Percentiles rank a stretch among this genome's conserved stretches.
Evolutionary conservation across 53 echinoderm and acorn worm species (phyloP).

Genomic region (Echinarachnius parma): DNA sequence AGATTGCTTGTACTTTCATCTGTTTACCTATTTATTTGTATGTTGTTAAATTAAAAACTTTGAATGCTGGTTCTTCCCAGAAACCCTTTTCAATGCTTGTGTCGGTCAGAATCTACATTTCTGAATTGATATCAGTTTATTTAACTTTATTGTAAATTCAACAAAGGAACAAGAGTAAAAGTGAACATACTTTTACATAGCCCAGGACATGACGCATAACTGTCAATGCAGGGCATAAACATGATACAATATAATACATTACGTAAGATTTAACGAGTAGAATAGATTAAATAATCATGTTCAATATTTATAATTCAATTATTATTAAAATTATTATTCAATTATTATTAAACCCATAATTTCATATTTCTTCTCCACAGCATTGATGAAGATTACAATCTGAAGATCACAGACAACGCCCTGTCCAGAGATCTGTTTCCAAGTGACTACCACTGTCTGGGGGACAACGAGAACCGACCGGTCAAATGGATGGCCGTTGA

Average conservation of each 20-base stretch:
- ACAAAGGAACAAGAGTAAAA: too few species aligned
- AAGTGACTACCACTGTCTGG: constrained; percentile 91
- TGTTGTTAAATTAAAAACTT: too few species aligned
- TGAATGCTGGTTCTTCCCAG: too few species aligned
- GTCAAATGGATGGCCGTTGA: constrained; percentile 99
- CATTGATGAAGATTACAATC: constrained; percentile 92
- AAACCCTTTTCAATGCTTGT: too few species aligned
- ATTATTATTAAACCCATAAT: not conserved
- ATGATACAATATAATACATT: not conserved
- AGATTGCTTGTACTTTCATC: too few species aligned
- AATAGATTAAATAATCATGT: too few species aligned
- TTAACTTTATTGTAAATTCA: too few species aligned
- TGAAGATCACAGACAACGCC: constrained; percentile 98
- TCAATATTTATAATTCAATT: not conserved
- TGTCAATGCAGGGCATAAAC: too few species aligned
- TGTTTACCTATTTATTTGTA: too few species aligned
- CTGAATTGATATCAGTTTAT: not conserved
- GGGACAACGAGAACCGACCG: constrained; percentile 97
- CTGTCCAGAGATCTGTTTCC: constrained; percentile 91
- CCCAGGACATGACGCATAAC: too few species aligned
- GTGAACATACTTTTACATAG: too few species aligned
- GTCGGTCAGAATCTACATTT: too few species aligned
- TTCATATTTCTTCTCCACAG: constrained; percentile 54
- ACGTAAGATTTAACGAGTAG: not conserved
- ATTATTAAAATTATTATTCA: not conserved